Evolutionary conservation across 1,140 invertebrate species (phyloP).

Genomic region (Laupala kohalensis): DNA sequence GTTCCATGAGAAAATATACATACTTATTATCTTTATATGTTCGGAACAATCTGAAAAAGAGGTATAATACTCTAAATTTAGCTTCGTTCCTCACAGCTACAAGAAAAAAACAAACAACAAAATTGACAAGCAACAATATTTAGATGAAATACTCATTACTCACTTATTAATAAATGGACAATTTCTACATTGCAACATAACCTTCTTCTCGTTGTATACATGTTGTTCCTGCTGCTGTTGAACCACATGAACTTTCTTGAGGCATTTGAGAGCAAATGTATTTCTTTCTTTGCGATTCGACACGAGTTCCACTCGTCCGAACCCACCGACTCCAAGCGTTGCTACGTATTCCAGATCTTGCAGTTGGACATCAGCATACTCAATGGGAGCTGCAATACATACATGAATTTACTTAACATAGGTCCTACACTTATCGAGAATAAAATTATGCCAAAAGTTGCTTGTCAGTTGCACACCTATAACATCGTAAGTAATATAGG

Average conservation of each 20-base stretch:
- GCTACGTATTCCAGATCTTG: slow-evolving; percentile 67
- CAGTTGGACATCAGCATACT: slow-evolving; percentile 54
- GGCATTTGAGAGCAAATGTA: slow-evolving; percentile 77
- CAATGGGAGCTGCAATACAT: no score
- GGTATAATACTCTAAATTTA: slow-evolving; percentile 4
- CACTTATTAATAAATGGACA: slow-evolving; percentile 66
- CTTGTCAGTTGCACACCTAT: no score
- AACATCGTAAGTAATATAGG: no score
- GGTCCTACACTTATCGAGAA: no score
- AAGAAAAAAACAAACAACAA: no score
- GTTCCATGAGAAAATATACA: slow-evolving; percentile 94
- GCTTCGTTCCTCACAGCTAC: not conserved
- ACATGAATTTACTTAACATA: no score
- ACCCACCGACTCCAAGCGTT: slow-evolving; percentile 85
- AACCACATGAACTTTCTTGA: slow-evolving; percentile 87
- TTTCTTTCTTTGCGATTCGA: slow-evolving; percentile 41
- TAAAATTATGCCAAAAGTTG: no score
- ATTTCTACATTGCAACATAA: slow-evolving; percentile 62
- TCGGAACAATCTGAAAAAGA: slow-evolving; percentile 61
- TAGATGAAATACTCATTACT: not conserved
- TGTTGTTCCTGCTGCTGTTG: slow-evolving; percentile 88
- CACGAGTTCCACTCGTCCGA: slow-evolving; percentile 82
- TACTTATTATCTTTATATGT: slow-evolving; percentile 93
- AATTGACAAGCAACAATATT: no score
- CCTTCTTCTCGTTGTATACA: slow-evolving; percentile 81